These are phyloP conservation scores for Cryptus armator DNA, from an alignment of 2,888 invertebrate species.

Conservation along the genomic window DNA sequence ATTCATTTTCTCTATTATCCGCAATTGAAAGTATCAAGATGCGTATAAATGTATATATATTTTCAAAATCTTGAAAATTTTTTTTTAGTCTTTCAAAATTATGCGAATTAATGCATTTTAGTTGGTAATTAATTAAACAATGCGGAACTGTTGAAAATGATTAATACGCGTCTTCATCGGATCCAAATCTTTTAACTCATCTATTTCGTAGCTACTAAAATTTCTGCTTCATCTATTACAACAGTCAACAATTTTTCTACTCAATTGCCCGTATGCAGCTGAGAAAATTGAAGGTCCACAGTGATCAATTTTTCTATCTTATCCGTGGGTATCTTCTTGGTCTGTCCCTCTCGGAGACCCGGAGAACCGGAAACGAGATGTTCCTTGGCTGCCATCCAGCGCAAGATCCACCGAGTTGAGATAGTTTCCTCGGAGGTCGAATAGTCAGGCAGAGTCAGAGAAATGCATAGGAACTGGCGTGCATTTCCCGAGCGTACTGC, in stretches of 20 bases:
- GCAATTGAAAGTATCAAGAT: too few species aligned
- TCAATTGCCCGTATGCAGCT: neutral
- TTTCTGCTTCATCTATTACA: neutral
- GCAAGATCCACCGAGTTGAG: constrained; percentile 50
- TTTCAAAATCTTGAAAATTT: too few species aligned
- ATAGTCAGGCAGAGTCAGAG: constrained; percentile 12
- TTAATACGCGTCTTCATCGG: too few species aligned
- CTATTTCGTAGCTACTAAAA: too few species aligned
- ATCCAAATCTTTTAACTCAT: too few species aligned
- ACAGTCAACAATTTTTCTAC: neutral
- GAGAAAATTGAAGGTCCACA: neutral
- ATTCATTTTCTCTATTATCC: neutral
- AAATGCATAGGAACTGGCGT: constrained; percentile 18
- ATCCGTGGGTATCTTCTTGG: constrained; percentile 9
- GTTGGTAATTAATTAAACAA: too few species aligned
- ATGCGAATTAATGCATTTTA: too few species aligned
- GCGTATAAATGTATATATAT: too few species aligned
- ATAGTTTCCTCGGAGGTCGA: constrained; percentile 52
- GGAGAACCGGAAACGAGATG: constrained; percentile 65
- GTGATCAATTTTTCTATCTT: constrained; percentile 7
- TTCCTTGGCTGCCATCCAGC: constrained; percentile 60
- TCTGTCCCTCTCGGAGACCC: constrained; percentile 9
- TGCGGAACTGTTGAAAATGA: too few species aligned
- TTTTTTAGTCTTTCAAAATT: too few species aligned
- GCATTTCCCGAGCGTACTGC: constrained; percentile 46